A percentile compares a stretch with the other conserved stretches of the same genome.
Evolutionary conservation across 2,113 vertebrate species (phyloP).

Genomic region (Larimichthys crocea): DNA sequence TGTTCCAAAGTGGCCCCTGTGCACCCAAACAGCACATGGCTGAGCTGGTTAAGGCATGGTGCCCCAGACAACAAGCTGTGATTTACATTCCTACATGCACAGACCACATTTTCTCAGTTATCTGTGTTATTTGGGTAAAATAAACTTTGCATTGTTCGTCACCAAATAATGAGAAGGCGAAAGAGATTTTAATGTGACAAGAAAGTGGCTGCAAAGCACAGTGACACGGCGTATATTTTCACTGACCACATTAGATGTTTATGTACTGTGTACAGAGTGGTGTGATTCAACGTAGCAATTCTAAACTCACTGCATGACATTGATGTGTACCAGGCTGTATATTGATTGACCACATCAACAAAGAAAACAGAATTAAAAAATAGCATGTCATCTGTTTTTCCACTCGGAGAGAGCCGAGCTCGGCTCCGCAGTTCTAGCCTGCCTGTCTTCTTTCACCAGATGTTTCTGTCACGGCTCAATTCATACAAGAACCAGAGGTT

Average conservation of each 20-base stretch:
- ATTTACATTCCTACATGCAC: constrained; percentile 69
- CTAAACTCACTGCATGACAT: constrained; percentile 54
- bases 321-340: constrained; percentile 73
- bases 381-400: constrained; percentile 76
- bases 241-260: constrained; percentile 55
- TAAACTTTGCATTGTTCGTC: constrained; percentile 62
- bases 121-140: constrained; percentile 62
- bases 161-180: constrained; percentile 48
- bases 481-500: constrained; percentile 59
- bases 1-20: constrained; percentile 48
- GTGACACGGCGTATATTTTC: constrained; percentile 30
- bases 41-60: constrained; percentile 42
- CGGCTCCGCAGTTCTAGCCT: constrained; percentile 45
- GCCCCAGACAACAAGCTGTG: constrained; percentile 67
- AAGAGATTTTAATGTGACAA: constrained; percentile 48
- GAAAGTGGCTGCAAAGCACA: constrained; percentile 45
- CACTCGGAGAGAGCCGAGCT: constrained; percentile 46
- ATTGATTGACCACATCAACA: constrained; percentile 78
- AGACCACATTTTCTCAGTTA: constrained; percentile 55
- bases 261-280: constrained; percentile 31
- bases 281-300: constrained; percentile 49
- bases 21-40: constrained; percentile 55
- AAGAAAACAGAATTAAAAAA: constrained; percentile 59
- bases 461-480: constrained; percentile 69
- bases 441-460: constrained; percentile 65